Conservation (phyloP, 2,888 invertebrate genomes). For the Cremastinae sp. region DNA sequence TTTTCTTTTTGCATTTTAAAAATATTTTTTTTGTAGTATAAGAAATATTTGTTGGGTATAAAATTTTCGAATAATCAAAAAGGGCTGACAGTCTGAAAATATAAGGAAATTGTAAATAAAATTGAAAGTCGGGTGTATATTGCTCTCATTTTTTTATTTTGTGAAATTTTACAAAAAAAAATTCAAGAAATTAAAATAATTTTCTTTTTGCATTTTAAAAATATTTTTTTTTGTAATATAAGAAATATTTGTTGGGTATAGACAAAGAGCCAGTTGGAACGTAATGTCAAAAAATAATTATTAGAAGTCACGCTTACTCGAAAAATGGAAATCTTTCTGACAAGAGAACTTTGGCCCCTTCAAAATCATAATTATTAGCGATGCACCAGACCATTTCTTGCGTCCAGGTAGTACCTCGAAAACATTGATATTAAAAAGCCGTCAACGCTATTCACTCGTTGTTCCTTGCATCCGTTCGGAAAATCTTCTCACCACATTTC, state of each 20-base stretch:
- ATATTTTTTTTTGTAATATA: constrained; percentile 72
- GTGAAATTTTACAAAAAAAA: not conserved
- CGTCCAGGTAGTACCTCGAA: constrained; percentile 88
- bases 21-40: constrained; percentile 72
- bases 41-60: too few species aligned
- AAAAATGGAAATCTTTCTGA: constrained; percentile 87
- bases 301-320: too few species aligned
- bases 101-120: not conserved
- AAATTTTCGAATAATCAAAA: constrained; percentile 78
- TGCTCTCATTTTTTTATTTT: too few species aligned
- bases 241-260: too few species aligned
- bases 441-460: not conserved
- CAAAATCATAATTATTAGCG: constrained; percentile 84
- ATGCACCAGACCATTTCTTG: constrained; percentile 89
- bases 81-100: constrained; percentile 69
- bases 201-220: not conserved
- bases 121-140: not conserved
- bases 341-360: constrained; percentile 82
- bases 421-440: not conserved
- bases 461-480: not conserved
- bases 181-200: constrained; percentile 4
- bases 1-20: not conserved
- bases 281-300: constrained; percentile 64
- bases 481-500: constrained; percentile 80
- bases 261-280: too few species aligned